These are phyloP conservation scores for Cerceris rybyensis DNA, from an alignment of 2,888 invertebrate genomes.

Conservation along the genomic window DNA sequence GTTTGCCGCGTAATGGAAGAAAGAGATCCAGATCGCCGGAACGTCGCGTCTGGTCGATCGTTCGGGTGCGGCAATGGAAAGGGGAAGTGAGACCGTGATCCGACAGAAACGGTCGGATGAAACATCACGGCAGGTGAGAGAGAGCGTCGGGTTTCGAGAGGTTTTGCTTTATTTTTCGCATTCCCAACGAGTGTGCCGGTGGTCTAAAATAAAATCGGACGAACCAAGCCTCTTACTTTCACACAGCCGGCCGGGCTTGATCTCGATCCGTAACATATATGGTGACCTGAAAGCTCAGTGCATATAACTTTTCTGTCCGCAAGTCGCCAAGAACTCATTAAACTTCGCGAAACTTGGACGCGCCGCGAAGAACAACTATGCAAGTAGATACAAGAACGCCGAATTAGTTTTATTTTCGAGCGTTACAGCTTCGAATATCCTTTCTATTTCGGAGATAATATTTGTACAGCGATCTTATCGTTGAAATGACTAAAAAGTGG, in stretches of 20 bases:
- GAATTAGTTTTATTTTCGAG: no score
- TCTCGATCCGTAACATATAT: constrained; percentile 44
- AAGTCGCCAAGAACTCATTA: neutral
- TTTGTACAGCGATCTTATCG: no score
- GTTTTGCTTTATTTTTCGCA: constrained; percentile 66
- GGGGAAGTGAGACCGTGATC: constrained; percentile 55
- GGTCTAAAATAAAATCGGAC: constrained; percentile 67
- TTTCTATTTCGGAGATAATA: no score
- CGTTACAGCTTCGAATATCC: no score
- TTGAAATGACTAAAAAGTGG: no score
- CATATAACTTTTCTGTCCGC: neutral
- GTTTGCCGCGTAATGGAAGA: constrained; percentile 30
- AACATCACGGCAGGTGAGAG: constrained; percentile 53
- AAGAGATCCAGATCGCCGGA: constrained; percentile 46
- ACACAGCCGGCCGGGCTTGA: constrained; percentile 49
- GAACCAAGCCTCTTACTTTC: constrained; percentile 70
- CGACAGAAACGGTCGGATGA: constrained; percentile 15
- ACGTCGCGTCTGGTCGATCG: constrained; percentile 45
- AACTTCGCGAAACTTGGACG: no score
- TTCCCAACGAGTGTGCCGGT: constrained; percentile 46
- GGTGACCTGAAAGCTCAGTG: constrained; percentile 45
- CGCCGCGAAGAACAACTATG: no score
- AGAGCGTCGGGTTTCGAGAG: constrained; percentile 22
- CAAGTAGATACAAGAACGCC: no score
- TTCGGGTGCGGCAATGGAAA: constrained; percentile 56